These are phyloP conservation scores for Caenorhabditis sp. DNA, from an alignment of 2,888 invertebrate genomes.

Conservation along the genomic window DNA sequence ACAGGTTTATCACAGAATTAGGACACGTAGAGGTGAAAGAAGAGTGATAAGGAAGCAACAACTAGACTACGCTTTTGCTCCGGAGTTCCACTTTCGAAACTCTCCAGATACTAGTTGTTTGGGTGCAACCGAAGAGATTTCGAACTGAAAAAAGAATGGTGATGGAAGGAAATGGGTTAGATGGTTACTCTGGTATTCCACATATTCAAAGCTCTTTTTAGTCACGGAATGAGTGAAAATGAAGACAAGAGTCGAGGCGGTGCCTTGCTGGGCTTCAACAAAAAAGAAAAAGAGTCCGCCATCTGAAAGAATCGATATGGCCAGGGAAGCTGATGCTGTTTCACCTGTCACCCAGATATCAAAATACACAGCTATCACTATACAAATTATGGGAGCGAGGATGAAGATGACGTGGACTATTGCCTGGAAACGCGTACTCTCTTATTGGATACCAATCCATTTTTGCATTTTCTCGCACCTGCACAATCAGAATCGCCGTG, in stretches of 20 bases:
- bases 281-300: slow-evolving; percentile 40
- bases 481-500: slow-evolving; percentile 36
- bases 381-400: slow-evolving; percentile 30
- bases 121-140: slow-evolving; percentile 17
- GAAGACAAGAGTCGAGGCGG: slow-evolving; percentile 47
- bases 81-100: slow-evolving; percentile 37
- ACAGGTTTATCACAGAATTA: slow-evolving; percentile 28
- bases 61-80: slow-evolving; percentile 57
- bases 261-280: slow-evolving; percentile 46
- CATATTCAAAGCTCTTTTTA: slow-evolving; percentile 34
- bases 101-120: slow-evolving; percentile 33
- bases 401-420: slow-evolving; percentile 40
- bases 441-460: neutral
- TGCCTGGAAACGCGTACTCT: slow-evolving; percentile 30
- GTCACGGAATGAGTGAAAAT: slow-evolving; percentile 47
- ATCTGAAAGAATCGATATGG: slow-evolving; percentile 18
- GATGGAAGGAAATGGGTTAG: too few relatives aligned
- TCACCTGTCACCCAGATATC: slow-evolving; percentile 36
- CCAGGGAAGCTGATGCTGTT: neutral
- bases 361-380: slow-evolving; percentile 29
- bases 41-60: slow-evolving; percentile 1
- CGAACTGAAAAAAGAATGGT: slow-evolving; percentile 34
- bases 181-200: slow-evolving; percentile 20
- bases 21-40: slow-evolving; percentile 16
- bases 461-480: slow-evolving; percentile 14